Evolutionary conservation across 2,888 invertebrate genomes (phyloP).

Genomic region (Drosophila anceps): DNA sequence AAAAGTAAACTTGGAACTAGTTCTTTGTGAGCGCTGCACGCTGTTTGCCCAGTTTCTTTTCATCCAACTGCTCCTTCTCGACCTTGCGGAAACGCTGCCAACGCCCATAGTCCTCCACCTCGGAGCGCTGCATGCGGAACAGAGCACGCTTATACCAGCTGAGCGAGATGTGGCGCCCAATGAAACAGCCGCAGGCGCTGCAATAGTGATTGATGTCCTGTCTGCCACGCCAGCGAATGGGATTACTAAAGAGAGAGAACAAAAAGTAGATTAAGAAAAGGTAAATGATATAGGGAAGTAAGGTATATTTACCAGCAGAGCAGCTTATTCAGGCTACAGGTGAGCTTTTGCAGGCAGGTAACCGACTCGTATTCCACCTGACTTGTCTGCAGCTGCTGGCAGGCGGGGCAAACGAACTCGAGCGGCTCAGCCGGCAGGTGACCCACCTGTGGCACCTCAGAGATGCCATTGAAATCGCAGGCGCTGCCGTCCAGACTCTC

Average conservation of each 20-base stretch:
- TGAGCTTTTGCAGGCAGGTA: conserved; percentile 69
- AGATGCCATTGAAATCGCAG: conserved; percentile 53
- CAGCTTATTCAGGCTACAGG: conserved; percentile 71
- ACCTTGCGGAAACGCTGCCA: conserved; percentile 77
- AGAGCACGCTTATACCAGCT: conserved; percentile 83
- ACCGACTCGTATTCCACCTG: conserved; percentile 69
- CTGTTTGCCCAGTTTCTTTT: conserved; percentile 69
- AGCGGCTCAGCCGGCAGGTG: conserved; percentile 70
- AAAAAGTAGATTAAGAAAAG: not conserved
- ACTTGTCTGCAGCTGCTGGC: conserved; percentile 64
- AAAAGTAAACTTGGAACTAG: conserved; percentile 4
- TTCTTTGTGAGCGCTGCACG: conserved; percentile 46
- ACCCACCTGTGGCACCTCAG: conserved; percentile 75
- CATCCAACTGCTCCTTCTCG: conserved; percentile 76
- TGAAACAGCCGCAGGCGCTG: conserved; percentile 82
- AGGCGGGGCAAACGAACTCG: conserved; percentile 80
- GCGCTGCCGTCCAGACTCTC: conserved; percentile 69
- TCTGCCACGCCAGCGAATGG: conserved; percentile 80
- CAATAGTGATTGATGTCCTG: conserved; percentile 84
- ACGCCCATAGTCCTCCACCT: conserved; percentile 70
- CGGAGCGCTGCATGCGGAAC: conserved; percentile 78
- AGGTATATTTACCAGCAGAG: conserved; percentile 77
- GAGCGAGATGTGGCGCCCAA: conserved; percentile 82
- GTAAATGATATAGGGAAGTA: not conserved
- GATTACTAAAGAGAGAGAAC: conserved; percentile 59